Conservation (phyloP, 2,797 vertebrate genomes). For the Chrysocyon brachyurus region DNA sequence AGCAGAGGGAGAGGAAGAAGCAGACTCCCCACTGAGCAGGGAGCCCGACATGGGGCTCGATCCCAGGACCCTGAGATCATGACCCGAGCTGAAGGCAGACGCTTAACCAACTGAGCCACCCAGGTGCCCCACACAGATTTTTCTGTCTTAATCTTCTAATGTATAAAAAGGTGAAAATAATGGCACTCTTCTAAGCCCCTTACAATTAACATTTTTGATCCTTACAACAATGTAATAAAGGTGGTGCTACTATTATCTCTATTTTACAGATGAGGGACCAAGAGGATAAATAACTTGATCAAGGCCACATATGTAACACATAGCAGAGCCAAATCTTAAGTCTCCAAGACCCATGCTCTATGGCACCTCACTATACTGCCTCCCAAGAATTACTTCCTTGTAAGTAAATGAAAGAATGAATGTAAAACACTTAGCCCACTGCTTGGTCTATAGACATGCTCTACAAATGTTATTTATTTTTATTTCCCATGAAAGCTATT, state of each 20-base stretch:
- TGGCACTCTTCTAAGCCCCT: neutral
- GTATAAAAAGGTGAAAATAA: conserved; percentile 23
- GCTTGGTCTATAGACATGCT: neutral
- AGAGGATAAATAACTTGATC: neutral
- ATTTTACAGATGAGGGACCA: neutral
- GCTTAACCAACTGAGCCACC: no score
- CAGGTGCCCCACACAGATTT: neutral
- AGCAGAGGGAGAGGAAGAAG: no score
- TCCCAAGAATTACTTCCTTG: neutral
- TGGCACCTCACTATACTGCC: neutral
- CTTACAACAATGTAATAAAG: neutral
- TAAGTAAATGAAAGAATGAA: conserved; percentile 11
- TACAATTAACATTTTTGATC: neutral
- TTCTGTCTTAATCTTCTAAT: neutral
- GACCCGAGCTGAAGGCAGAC: no score
- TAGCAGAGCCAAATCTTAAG: neutral
- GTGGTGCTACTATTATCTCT: neutral
- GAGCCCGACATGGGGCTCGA: no score
- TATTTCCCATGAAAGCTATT: conserved; percentile 25
- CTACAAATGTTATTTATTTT: conserved; percentile 22
- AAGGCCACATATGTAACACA: neutral
- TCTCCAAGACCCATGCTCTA: neutral
- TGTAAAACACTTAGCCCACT: neutral
- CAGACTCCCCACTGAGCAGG: no score
- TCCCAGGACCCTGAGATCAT: no score